phyloP scores from a whole-genome alignment of 2,113 vertebrate species.

The Mellivora capensis region DNA sequence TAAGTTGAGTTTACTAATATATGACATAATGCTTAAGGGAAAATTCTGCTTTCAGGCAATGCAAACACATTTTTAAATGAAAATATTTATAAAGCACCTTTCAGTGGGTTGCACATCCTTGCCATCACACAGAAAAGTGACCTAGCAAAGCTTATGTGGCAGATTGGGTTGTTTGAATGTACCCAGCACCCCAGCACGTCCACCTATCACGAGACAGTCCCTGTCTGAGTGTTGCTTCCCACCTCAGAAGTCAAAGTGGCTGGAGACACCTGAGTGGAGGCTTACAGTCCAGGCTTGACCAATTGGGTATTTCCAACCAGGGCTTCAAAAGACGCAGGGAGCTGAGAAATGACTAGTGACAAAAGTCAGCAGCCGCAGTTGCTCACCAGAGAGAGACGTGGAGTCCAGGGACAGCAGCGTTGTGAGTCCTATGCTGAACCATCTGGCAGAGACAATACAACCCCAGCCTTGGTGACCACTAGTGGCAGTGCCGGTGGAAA shows the following conservation, averaged over 20 bases:
- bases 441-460: neutral
- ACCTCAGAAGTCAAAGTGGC: neutral
- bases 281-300: neutral
- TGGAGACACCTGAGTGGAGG: neutral
- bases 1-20: neutral
- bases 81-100: neutral
- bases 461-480: neutral
- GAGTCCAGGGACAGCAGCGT: neutral
- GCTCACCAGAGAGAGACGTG: neutral
- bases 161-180: neutral
- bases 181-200: neutral
- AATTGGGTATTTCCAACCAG: neutral
- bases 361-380: neutral
- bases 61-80: neutral
- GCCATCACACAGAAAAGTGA: neutral
- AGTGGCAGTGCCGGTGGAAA: neutral
- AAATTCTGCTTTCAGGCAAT: neutral
- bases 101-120: neutral
- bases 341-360: neutral
- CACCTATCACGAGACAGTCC: neutral
- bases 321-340: neutral
- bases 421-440: accelerated
- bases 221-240: neutral
- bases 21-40: neutral
- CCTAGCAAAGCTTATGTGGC: neutral